phyloP scores from a whole-genome alignment of 2,797 vertebrate species.

The Parauchenoglanis punctatus region DNA sequence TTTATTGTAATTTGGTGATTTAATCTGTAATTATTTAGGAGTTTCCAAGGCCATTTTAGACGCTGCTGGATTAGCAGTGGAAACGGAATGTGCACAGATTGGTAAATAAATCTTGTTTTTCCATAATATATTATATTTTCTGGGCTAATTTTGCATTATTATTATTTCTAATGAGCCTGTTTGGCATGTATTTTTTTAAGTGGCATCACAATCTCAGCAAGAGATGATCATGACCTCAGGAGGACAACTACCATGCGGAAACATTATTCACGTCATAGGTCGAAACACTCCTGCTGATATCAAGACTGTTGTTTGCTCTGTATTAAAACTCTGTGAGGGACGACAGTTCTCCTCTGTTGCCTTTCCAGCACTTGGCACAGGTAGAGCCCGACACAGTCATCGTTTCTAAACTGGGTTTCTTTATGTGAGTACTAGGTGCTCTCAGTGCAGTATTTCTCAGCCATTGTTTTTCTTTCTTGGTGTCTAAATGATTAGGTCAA shows the following conservation, averaged over 20 bases:
- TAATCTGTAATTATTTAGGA: conserved; percentile 67
- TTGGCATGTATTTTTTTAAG: neutral
- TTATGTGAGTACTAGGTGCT: neutral
- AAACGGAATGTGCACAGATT: conserved; percentile 68
- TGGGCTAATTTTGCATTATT: neutral
- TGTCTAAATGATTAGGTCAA: conserved; percentile 70
- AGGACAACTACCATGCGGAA: conserved; percentile 75
- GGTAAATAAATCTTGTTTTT: conserved; percentile 68
- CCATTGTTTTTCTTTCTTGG: conserved; percentile 56
- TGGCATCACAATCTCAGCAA: conserved; percentile 57
- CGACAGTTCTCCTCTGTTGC: conserved; percentile 73
- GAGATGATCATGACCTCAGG: conserved; percentile 75
- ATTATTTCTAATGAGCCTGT: neutral
- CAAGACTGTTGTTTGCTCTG: conserved; percentile 65
- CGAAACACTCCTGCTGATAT: conserved; percentile 56
- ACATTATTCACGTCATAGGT: conserved; percentile 83
- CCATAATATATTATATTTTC: neutral
- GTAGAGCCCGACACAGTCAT: conserved; percentile 61
- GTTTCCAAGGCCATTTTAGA: conserved; percentile 88
- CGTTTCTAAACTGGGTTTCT: neutral
- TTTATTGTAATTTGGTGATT: neutral
- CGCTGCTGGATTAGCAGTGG: conserved; percentile 76
- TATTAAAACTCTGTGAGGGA: conserved; percentile 78
- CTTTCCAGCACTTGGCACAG: conserved; percentile 92
- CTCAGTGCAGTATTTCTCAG: neutral